Percentiles rank a stretch among this genome's conserved stretches.
Evolutionary conservation across 2,888 invertebrate species (phyloP).

Genomic region (Argyra leucocephala): DNA sequence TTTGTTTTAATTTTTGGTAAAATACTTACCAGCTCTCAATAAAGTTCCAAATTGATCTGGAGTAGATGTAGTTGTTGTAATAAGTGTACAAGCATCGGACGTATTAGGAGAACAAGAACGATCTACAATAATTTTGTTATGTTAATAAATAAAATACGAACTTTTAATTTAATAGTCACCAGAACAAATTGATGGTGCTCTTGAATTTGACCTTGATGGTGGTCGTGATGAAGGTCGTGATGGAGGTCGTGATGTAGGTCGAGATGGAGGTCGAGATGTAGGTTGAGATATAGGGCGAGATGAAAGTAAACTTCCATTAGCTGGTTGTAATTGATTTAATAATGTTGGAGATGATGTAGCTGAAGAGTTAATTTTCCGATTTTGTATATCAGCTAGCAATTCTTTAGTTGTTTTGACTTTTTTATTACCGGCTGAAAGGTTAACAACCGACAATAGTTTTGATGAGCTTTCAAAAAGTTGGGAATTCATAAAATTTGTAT

Average conservation of each 20-base stretch:
- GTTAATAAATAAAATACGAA: not conserved
- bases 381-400: conserved; percentile 41
- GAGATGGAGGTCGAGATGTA: conserved; percentile 25
- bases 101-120: conserved; percentile 32
- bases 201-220: conserved; percentile 25
- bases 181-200: conserved; percentile 35
- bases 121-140: not conserved
- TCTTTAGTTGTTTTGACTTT: conserved; percentile 44
- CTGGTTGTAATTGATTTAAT: conserved; percentile 28
- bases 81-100: conserved; percentile 32
- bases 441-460: conserved; percentile 20
- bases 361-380: conserved; percentile 30
- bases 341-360: conserved; percentile 28
- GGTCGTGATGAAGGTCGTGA: conserved; percentile 26
- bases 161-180: conserved; percentile 27
- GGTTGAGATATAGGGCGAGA: conserved; percentile 26
- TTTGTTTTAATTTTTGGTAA: no score
- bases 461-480: conserved; percentile 33
- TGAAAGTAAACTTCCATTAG: conserved; percentile 10
- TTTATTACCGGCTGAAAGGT: conserved; percentile 30
- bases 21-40: not conserved
- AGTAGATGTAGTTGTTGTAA: conserved; percentile 26
- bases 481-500: conserved; percentile 29
- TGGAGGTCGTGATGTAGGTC: conserved; percentile 19
- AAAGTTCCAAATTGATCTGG: conserved; percentile 24